These are phyloP conservation scores for Dinoponera quadriceps DNA, from an alignment of 1,140 invertebrate species.

Conservation along the genomic window DNA sequence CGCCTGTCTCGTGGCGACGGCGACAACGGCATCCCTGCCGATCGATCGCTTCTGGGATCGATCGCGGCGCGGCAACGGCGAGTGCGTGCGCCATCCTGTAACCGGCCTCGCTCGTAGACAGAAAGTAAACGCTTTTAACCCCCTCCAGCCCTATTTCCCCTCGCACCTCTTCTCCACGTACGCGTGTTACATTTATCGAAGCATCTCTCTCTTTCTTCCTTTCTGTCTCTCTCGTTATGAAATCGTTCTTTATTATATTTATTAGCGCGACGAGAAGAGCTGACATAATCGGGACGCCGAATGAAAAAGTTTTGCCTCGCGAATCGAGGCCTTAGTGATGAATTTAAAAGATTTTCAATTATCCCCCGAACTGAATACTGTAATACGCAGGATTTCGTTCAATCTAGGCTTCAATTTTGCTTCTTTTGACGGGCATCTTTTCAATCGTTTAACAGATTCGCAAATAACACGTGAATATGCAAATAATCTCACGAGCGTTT, in stretches of 20 bases:
- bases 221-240: constrained; percentile 21
- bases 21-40: constrained; percentile 65
- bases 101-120: constrained; percentile 41
- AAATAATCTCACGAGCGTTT: background rate
- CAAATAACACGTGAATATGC: background rate
- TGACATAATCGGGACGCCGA: constrained; percentile 34
- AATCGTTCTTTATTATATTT: constrained; percentile 57
- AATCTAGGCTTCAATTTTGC: background rate
- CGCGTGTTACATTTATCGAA: constrained; percentile 48
- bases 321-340: background rate
- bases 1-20: constrained; percentile 34
- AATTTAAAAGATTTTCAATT: background rate
- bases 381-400: background rate
- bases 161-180: constrained; percentile 24
- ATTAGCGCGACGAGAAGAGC: constrained; percentile 38
- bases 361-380: background rate
- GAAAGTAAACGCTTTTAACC: constrained; percentile 59
- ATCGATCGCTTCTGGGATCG: constrained; percentile 68
- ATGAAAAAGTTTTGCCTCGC: background rate
- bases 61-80: constrained; percentile 49
- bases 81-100: constrained; percentile 70
- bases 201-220: background rate
- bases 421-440: background rate
- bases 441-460: background rate
- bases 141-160: constrained; percentile 15